Conservation (phyloP, 1,140 invertebrate species). For the Drosophila pruinosa region DNA sequence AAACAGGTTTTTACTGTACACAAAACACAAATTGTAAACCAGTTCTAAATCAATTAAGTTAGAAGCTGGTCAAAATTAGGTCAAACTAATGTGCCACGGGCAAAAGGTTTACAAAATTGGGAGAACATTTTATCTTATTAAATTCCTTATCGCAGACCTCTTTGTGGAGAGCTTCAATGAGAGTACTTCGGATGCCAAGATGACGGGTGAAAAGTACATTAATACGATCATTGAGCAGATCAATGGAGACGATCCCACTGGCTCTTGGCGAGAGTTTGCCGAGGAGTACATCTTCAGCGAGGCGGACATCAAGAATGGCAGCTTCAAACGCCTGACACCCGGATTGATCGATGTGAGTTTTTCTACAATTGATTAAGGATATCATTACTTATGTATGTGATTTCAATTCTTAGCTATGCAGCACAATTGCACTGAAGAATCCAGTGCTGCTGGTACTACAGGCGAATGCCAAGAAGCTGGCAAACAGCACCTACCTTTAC, state of each 20-base stretch:
- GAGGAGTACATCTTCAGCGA: conserved; percentile 65
- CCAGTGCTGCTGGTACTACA: conserved; percentile 74
- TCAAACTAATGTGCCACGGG: not conserved
- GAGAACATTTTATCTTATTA: too few species aligned
- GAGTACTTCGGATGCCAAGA: conserved; percentile 57
- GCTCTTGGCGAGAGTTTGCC: conserved; percentile 70
- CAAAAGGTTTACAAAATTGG: not conserved
- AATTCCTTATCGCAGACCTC: conserved; percentile 50
- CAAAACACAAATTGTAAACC: not conserved
- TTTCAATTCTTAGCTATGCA: conserved; percentile 54
- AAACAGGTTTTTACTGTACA: not conserved
- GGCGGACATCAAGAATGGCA: conserved; percentile 66
- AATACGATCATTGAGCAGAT: conserved; percentile 71
- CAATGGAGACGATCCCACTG: conserved; percentile 74
- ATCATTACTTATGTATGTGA: not conserved
- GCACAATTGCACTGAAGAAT: conserved; percentile 77
- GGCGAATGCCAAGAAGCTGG: conserved; percentile 75
- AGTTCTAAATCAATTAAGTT: not conserved
- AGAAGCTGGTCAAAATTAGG: not conserved
- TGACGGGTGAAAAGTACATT: conserved; percentile 64
- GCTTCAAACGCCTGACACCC: conserved; percentile 60
- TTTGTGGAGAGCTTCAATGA: conserved; percentile 76
- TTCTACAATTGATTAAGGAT: not conserved
- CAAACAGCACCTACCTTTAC: conserved; percentile 75
- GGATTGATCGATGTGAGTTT: conserved; percentile 74